Base-by-base conservation (phyloP, 2,113 vertebrate genomes). In the Carassius gibelio region DNA sequence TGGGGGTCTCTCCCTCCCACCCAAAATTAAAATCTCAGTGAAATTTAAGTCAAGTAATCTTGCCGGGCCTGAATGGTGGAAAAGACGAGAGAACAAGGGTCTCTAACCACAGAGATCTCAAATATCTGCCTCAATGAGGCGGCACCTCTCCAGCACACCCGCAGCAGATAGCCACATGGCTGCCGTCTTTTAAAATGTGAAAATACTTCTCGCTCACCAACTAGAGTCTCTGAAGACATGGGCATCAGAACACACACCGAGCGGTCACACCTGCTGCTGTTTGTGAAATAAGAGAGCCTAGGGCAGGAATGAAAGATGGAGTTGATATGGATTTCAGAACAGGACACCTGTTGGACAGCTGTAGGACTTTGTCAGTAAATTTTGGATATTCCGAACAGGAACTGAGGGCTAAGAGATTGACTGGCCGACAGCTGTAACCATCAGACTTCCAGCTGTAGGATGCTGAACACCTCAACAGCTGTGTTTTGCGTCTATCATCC, bases 21-120 rank as follows among this genome's bases (percentile, higher is more conserved):
- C 45, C 34, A 36, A 64, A 64, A 13, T 89, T 87, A 36, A 85
- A 89, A 91, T 90, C 90, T 86, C 81, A 78, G 85, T 91, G 92
- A 94, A 94, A 94, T 92, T 88, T 42, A 89, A 93, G 90, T 91
- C 90, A 76, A 69, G 75, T 91, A 92, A 94, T 93, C 92, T 82
- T 55, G 79, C 77, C 50, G 38, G 72, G 42, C 75, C 86, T 84
- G 92, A 91, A 66, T 80, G 87, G 81, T 38, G 64, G 10, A 57
- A 86, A 55, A 81, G 15, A 26, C 8, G 19, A 80, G 14, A 62
- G 61, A 84, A 84, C 50, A 77, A 84, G 77, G 62, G 38, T 81
- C 77, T 88, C 34, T 62, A 38, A 86, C 71, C 77, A 77, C 57
- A 66, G 34, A 45, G 62, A 74, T 86, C 88, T 88, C 88, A n/a